Base-by-base conservation (phyloP, 2,797 vertebrate species). In the Arrhamphus sclerolepis region DNA sequence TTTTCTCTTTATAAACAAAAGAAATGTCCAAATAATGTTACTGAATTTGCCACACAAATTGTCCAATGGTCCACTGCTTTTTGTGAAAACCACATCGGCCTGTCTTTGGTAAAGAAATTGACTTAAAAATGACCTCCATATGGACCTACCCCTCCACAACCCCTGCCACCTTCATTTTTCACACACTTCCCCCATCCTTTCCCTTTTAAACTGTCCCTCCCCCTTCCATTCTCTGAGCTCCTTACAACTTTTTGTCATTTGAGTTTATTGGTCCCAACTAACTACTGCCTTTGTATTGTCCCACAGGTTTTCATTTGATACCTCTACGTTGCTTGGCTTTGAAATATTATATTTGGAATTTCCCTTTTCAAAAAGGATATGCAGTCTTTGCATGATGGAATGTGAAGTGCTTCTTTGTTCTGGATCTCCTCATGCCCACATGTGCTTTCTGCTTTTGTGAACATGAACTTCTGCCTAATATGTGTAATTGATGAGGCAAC, bases 321-420 rank as follows among this genome's bases (percentile, higher is more conserved):
- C 3, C 21, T 43, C 20, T 7, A 54, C 17, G 6, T 9, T 14
- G 18, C 7, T 59, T 47, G 56, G 40, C 40, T 68, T 60, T 56
- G 3, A 70, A 57, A 57, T 72, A 40, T 17, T 19, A 38, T 42
- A 14, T 71, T 57, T 56, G 29, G 47, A 44, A 29, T 20, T 26
- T n/a, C 9, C 9, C 8, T 11, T 14, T n/a, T 46, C 19, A 26
- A 60, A 54, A 62, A 49, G 26, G 1, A 18, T 24, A 17, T 69
- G 58, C 56, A 66, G 58, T 60, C 50, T 64, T 66, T 68, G 46
- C 60, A 53, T 71, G 63, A 76, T 75, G 70, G 82, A 89, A 90
- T 90, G 80, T 84, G 70, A 75, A 81, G 70, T 73, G 54, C 48
- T 68, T 67, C 81, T 89, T 85, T 84, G 82, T 84, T 81, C 80